Conservation (phyloP, 2,113 vertebrate species). For the Tympanuchus pallidicinctus region DNA sequence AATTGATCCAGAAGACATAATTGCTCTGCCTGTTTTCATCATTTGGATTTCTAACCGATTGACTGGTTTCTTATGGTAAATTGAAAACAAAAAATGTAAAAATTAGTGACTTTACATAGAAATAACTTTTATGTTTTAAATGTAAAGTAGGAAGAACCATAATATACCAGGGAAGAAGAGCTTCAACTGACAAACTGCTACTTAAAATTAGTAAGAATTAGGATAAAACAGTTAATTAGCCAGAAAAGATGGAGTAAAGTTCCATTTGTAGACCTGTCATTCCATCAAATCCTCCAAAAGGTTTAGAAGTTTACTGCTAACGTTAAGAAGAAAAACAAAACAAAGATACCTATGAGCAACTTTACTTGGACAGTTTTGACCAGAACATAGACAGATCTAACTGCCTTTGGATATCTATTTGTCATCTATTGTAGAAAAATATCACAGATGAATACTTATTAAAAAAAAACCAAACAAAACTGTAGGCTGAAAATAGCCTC, state of each 20-base stretch:
- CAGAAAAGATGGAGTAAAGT: background rate
- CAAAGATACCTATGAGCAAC: background rate
- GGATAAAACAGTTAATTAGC: background rate
- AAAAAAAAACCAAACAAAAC: background rate
- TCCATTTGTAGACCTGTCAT: constrained; percentile 19
- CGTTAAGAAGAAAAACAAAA: background rate
- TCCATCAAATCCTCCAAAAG: background rate
- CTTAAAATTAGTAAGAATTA: background rate
- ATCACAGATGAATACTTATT: background rate
- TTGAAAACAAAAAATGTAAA: background rate
- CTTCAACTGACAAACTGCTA: background rate
- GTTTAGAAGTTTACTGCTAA: background rate
- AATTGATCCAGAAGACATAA: background rate
- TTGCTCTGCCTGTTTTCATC: background rate
- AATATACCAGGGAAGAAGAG: background rate
- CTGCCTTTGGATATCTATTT: background rate
- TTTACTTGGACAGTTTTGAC: background rate
- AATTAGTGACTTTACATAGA: background rate
- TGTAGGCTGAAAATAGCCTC: background rate
- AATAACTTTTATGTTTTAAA: background rate
- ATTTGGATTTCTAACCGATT: background rate
- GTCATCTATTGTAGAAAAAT: background rate
- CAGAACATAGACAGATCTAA: background rate
- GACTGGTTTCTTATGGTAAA: background rate
- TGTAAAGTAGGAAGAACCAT: background rate